phyloP scores from a whole-genome alignment of 2,888 invertebrate species.

The Parapristionchus giblindavisi region DNA sequence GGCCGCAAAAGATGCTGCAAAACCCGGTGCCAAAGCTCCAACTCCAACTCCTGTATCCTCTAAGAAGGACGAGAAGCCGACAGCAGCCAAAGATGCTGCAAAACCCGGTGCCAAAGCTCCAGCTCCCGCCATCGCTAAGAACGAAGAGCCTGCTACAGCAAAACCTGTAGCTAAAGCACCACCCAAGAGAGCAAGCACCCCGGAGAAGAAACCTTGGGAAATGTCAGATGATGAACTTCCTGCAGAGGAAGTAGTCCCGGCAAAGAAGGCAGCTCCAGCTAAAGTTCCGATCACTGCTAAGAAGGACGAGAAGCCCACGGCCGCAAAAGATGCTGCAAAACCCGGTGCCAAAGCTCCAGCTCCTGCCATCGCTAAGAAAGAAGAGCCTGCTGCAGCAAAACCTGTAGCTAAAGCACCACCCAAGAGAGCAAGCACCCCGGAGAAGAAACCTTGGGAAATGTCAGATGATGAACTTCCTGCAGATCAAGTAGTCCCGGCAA shows the following conservation, averaged over 20 bases:
- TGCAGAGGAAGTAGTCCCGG: too few relatives aligned
- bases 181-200: not conserved
- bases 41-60: too few relatives aligned
- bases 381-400: not conserved
- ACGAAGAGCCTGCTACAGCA: not conserved
- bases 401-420: conserved; percentile 10
- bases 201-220: not conserved
- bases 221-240: too few relatives aligned
- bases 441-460: conserved; percentile 22
- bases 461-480: conserved; percentile 16
- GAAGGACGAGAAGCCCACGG: too few relatives aligned
- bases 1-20: not conserved
- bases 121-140: not conserved
- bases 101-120: not conserved
- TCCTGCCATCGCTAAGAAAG: too few relatives aligned
- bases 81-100: not conserved
- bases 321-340: not conserved
- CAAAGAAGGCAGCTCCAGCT: too few relatives aligned
- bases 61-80: too few relatives aligned
- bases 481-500: not conserved
- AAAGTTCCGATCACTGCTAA: too few relatives aligned
- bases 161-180: not conserved
- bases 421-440: not conserved
- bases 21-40: not conserved
- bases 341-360: not conserved